Evolutionary conservation across 2,113 vertebrate species (phyloP).

Genomic region (Eidolon helvum): DNA sequence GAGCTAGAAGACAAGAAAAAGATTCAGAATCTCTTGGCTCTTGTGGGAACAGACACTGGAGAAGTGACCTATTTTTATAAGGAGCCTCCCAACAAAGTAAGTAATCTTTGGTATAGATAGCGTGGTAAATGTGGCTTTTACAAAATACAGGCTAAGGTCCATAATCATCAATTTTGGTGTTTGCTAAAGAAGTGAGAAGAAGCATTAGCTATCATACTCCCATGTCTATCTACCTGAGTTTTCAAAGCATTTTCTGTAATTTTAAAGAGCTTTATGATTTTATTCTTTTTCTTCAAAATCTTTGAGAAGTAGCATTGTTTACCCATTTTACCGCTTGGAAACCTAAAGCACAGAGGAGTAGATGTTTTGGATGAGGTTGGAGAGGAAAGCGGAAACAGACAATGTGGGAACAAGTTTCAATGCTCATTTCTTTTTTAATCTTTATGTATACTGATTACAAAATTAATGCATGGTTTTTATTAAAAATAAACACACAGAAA

Average conservation of each 20-base stretch:
- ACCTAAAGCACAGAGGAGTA: neutral
- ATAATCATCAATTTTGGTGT: neutral
- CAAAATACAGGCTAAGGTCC: neutral
- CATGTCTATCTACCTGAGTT: neutral
- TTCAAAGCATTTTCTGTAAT: neutral
- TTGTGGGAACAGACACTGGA: slow-evolving; percentile 89
- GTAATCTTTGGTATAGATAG: neutral
- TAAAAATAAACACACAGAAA: slow-evolving; percentile 6
- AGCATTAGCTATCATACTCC: neutral
- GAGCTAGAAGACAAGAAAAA: slow-evolving; percentile 96
- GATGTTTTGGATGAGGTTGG: neutral
- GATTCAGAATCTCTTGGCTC: slow-evolving; percentile 93
- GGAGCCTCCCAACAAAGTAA: slow-evolving; percentile 94
- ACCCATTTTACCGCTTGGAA: neutral
- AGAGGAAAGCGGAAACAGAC: neutral
- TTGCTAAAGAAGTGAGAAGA: neutral
- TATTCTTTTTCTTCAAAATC: neutral
- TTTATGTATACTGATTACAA: neutral
- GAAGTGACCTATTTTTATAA: slow-evolving; percentile 95
- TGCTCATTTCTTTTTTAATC: neutral
- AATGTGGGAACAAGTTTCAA: neutral
- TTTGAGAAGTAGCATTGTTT: neutral
- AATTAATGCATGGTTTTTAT: neutral
- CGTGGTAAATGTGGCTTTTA: neutral
- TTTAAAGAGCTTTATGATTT: neutral